Conservation (phyloP, 23 tunicate genomes). For the Diplosoma virens region DNA sequence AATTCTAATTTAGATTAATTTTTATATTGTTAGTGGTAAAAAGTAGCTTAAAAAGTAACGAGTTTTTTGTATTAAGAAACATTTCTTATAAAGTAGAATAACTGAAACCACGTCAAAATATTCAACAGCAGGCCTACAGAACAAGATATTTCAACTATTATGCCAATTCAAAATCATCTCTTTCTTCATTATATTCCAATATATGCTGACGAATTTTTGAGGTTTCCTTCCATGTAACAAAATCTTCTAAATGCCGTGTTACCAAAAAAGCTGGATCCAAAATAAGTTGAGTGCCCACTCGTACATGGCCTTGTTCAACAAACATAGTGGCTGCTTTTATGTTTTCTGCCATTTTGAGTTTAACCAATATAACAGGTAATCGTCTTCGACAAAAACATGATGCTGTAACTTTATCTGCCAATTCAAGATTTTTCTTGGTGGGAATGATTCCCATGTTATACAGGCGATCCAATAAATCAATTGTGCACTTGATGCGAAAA, state of each 20-base stretch:
- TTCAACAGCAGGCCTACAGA: too few species aligned
- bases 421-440: slow-evolving; percentile 73
- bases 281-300: slow-evolving; percentile 83
- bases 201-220: slow-evolving; percentile 85
- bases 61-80: too few species aligned
- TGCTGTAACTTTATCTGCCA: slow-evolving; percentile 89
- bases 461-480: slow-evolving; percentile 71
- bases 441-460: slow-evolving; percentile 89
- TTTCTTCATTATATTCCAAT: slow-evolving; percentile 73
- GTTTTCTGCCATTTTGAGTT: slow-evolving; percentile 74
- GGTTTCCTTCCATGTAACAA: slow-evolving; percentile 93
- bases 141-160: too few species aligned
- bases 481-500: slow-evolving; percentile 60
- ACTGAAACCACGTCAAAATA: too few species aligned
- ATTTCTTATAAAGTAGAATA: too few species aligned
- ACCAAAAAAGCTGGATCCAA: slow-evolving; percentile 94
- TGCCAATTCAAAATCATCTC: slow-evolving; percentile 90
- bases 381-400: slow-evolving; percentile 90
- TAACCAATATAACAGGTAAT: slow-evolving; percentile 77
- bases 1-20: too few species aligned
- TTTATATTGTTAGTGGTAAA: too few species aligned
- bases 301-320: slow-evolving; percentile 95
- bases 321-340: slow-evolving; percentile 75
- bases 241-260: slow-evolving; percentile 80
- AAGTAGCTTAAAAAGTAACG: too few species aligned